Percentiles rank a stretch among this genome's conserved stretches.
Conservation (phyloP, 1,140 invertebrate species). For the Aphelinus atriplicis region DNA sequence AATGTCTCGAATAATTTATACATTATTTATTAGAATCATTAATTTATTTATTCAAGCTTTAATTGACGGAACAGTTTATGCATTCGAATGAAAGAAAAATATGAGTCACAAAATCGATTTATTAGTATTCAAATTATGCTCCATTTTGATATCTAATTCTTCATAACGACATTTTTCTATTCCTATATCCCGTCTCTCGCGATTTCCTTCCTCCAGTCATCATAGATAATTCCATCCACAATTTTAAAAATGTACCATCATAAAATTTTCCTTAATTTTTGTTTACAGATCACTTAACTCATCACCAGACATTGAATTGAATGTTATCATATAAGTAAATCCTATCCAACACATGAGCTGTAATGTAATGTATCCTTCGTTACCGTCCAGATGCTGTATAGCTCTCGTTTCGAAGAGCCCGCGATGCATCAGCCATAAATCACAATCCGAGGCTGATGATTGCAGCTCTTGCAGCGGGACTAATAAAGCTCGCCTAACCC, state of each 20-base stretch:
- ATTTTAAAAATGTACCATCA: slow-evolving; percentile 5
- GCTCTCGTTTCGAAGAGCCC: not conserved
- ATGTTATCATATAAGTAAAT: slow-evolving; percentile 55
- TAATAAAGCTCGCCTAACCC: no score
- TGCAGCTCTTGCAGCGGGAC: not conserved
- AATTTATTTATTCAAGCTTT: no score
- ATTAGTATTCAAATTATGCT: not conserved
- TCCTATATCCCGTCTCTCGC: not conserved
- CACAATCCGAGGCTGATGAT: not conserved
- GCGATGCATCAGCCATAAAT: not conserved
- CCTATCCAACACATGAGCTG: slow-evolving; percentile 2
- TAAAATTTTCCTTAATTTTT: slow-evolving; percentile 40
- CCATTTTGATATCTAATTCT: slow-evolving; percentile 10
- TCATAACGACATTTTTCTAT: slow-evolving; percentile 9
- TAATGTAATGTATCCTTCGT: slow-evolving; percentile 30
- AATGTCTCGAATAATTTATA: no score
- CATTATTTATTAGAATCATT: no score
- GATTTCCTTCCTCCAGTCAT: not conserved
- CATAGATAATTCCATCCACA: no score
- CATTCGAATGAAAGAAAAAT: not conserved
- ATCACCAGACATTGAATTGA: slow-evolving; percentile 61
- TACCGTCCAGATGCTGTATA: slow-evolving; percentile 28
- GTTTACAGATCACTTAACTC: slow-evolving; percentile 62
- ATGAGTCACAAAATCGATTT: no score
- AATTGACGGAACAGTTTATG: no score